These are phyloP conservation scores for Drosophila oshimai DNA, from an alignment of 1,140 invertebrate genomes.

Conservation along the genomic window DNA sequence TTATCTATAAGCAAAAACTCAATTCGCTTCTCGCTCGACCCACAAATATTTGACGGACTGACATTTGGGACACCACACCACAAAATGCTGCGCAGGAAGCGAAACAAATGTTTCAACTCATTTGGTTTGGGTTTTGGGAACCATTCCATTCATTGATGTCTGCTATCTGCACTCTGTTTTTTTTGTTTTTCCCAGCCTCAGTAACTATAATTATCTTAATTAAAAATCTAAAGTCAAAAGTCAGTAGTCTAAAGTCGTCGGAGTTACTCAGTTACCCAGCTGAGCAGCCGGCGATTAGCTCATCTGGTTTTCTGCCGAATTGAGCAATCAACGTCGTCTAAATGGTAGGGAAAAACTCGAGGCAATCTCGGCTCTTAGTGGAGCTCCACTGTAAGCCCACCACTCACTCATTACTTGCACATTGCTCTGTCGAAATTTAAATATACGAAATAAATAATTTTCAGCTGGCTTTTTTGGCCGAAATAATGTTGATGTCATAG, in stretches of 20 bases:
- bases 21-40: slow-evolving; percentile 31
- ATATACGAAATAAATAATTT: slow-evolving; percentile 41
- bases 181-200: neutral
- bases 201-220: slow-evolving; percentile 75
- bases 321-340: slow-evolving; percentile 51
- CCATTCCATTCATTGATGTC: slow-evolving; percentile 19
- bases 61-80: slow-evolving; percentile 55
- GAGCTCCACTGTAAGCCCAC: neutral
- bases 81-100: slow-evolving; percentile 15
- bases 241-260: slow-evolving; percentile 49
- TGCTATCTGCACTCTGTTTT: slow-evolving; percentile 6
- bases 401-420: slow-evolving; percentile 24
- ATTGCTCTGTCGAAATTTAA: slow-evolving; percentile 48
- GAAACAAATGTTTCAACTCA: slow-evolving; percentile 62
- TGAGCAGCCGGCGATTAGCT: slow-evolving; percentile 55
- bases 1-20: slow-evolving; percentile 48
- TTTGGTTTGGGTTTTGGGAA: no score
- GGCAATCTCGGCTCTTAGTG: slow-evolving; percentile 7
- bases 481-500: slow-evolving; percentile 71
- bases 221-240: slow-evolving; percentile 76
- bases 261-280: neutral
- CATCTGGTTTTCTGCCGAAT: slow-evolving; percentile 69
- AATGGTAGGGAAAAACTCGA: slow-evolving; percentile 27
- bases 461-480: slow-evolving; percentile 42
- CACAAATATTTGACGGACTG: slow-evolving; percentile 55